phyloP scores from a whole-genome alignment of 2,113 vertebrate species.

The Microtus montanus region DNA sequence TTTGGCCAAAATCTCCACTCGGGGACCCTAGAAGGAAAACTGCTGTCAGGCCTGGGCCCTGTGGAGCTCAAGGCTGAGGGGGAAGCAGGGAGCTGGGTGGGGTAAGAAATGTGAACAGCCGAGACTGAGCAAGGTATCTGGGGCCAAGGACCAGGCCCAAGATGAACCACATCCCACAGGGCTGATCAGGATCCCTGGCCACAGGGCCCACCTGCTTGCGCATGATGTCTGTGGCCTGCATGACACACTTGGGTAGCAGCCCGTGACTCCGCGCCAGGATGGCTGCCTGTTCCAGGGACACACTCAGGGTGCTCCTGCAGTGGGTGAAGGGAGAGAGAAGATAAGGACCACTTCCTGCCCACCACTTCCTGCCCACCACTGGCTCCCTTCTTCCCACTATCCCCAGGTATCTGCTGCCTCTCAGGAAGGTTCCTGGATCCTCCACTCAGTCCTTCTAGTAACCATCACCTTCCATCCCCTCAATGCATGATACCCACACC shows the following conservation, averaged over 20 bases:
- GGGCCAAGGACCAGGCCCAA: background rate
- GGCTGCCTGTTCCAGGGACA: slow-evolving; percentile 96
- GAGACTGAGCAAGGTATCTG: background rate
- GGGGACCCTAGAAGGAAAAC: slow-evolving; percentile 89
- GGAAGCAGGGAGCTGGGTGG: no score
- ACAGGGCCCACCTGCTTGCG: slow-evolving; percentile 90
- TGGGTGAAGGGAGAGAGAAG: rapidly evolving
- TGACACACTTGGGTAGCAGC: slow-evolving; percentile 95
- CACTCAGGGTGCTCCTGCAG: slow-evolving; percentile 92
- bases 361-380: rapidly evolving
- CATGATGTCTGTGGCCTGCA: slow-evolving; percentile 99
- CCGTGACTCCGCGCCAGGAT: slow-evolving; percentile 95
- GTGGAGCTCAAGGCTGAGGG: rapidly evolving
- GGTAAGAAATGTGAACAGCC: no score
- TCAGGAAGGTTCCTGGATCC: background rate
- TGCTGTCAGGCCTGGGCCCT: background rate
- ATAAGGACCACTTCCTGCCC: rapidly evolving
- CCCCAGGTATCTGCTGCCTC: background rate
- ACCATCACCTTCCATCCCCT: rapidly evolving
- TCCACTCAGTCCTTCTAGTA: background rate
- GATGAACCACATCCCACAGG: background rate
- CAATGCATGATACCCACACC: rapidly evolving
- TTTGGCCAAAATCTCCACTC: slow-evolving; percentile 98
- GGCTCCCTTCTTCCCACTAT: background rate
- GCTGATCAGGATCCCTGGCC: background rate